Base-by-base conservation (phyloP, 2,888 invertebrate species). In the Lochmaea crataegi region DNA sequence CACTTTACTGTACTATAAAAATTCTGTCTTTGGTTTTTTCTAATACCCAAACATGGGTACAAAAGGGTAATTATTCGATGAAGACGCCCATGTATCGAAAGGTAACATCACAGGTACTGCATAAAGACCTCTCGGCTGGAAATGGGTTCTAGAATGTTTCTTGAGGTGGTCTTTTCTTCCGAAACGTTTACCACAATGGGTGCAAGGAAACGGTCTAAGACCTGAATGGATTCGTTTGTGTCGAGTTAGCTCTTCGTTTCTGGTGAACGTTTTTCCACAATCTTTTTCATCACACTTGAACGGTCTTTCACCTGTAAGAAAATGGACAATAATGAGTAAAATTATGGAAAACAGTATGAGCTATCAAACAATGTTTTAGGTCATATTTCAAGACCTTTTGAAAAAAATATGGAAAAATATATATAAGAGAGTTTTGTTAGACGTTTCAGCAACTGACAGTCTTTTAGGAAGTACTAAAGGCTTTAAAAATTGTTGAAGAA, bases 141-240 rank as follows among this genome's bases (percentile, higher is more conserved):
- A 80, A 83, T 98, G 97, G 0, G 96, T 97, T 82, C 95, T 92
- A 73, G 94, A 93, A 84, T 98, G 98, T 83, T 98, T 98, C 87
- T 96, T 96, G 72, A 98, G 89, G 85, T 98, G 98, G 85, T 98
- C 98, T 80, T 97, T 93, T 58, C 98, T 90, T 0, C 97, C 97
- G 84, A 98, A 98, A 76, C 94, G 91, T 87, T 98, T 98, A 4
- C 95, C 95, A 83, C 98, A 98, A 18, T 94, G 91, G 0, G 91
- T 88, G 84, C 98, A 98, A 0, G 94, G 92, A 85, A 93, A 97
- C 0, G 97, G 95, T 63, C 95, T 89, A 0, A 95, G 88, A 0
- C 96, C 96, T 0, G 95, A 94, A 85, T 96, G 96, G 63, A 96
- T 96, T 77, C 96, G 89, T 83, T 95, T 94, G 85, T 97, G 96